Evolutionary conservation across 1,140 invertebrate genomes (phyloP).

Genomic region (Diorhabda carinulata): DNA sequence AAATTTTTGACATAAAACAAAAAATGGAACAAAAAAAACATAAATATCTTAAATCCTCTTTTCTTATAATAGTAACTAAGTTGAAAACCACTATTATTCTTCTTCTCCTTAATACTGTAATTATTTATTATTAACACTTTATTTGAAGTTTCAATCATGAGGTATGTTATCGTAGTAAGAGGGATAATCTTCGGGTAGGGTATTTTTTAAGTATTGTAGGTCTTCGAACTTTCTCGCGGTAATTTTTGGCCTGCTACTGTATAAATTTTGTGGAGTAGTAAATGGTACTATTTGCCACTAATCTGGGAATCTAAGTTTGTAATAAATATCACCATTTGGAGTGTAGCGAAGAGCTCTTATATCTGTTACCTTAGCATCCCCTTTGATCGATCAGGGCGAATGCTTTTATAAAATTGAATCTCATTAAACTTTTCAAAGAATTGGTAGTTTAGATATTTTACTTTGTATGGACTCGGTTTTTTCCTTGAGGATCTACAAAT

Average conservation of each 20-base stretch:
- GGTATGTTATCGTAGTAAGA: conserved; percentile 2
- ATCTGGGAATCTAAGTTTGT: conserved; percentile 20
- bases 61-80: too few species aligned
- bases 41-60: too few species aligned
- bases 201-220: conserved; percentile 13
- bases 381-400: conserved; percentile 19
- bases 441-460: conserved; percentile 11
- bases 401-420: conserved; percentile 12
- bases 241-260: conserved; percentile 12
- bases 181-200: background rate
- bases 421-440: conserved; percentile 15
- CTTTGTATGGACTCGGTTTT: conserved; percentile 9
- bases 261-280: background rate
- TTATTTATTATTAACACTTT: too few species aligned
- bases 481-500: conserved; percentile 10
- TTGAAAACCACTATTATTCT: too few species aligned
- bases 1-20: too few species aligned
- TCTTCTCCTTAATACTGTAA: too few species aligned
- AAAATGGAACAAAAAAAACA: too few species aligned
- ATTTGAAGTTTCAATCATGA: too few species aligned
- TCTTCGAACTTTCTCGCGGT: conserved; percentile 12
- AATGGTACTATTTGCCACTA: conserved; percentile 15
- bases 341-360: conserved; percentile 16
- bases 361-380: conserved; percentile 18
- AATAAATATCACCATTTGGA: conserved; percentile 12